phyloP scores from a whole-genome alignment of 2,113 vertebrate species.

The Otus sunia region DNA sequence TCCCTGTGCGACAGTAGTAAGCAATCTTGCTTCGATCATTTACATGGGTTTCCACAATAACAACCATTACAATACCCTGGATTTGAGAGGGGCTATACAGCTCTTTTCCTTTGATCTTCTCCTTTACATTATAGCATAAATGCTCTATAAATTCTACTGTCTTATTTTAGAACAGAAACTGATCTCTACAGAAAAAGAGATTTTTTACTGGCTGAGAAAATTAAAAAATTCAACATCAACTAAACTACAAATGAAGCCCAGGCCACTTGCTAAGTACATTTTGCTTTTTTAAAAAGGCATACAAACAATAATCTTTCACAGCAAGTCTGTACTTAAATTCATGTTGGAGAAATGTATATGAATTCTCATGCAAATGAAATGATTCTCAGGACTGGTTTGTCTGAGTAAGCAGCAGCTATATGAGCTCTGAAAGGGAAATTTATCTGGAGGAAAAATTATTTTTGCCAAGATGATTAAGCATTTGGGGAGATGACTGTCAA shows the following conservation, averaged over 20 bases:
- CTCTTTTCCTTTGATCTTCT: not conserved
- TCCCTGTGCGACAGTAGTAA: not conserved
- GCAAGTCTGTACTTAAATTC: not conserved
- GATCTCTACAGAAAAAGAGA: constrained; percentile 1
- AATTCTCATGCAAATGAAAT: constrained; percentile 19
- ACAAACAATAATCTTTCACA: constrained; percentile 60
- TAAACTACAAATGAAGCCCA: constrained; percentile 27
- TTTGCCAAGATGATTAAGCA: constrained; percentile 52
- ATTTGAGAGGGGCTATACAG: not conserved
- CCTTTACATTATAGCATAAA: not conserved
- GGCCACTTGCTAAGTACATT: constrained; percentile 6
- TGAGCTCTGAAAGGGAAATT: constrained; percentile 30
- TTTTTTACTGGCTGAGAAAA: constrained; percentile 46
- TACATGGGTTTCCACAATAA: not conserved
- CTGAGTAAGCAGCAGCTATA: constrained; percentile 20
- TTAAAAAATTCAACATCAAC: not conserved
- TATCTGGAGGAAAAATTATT: constrained; percentile 41
- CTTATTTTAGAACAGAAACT: constrained; percentile 25
- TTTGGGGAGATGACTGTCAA: constrained; percentile 24
- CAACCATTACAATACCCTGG: not conserved
- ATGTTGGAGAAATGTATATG: not conserved
- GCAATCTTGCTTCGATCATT: not conserved
- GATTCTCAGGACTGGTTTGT: not conserved
- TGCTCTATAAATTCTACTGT: not conserved
- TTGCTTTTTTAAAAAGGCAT: constrained; percentile 29